phyloP scores from a whole-genome alignment of 2,797 vertebrate genomes.

The Tolypeutes matacus region DNA sequence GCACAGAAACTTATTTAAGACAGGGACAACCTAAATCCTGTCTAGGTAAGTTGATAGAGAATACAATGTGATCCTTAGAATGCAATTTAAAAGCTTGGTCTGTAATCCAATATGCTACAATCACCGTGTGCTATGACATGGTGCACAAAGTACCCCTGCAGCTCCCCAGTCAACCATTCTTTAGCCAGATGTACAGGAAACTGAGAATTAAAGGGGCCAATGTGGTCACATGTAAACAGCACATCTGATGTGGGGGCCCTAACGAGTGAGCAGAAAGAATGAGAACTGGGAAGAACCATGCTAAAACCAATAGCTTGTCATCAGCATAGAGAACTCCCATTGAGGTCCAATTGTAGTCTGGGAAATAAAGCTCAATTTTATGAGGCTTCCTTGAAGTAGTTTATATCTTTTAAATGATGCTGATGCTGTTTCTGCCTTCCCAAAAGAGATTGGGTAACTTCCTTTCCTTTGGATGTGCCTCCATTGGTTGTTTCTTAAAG shows the following conservation, averaged over 20 bases:
- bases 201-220: conserved; percentile 70
- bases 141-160: neutral
- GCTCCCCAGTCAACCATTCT: conserved; percentile 48
- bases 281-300: conserved; percentile 30
- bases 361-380: conserved; percentile 30
- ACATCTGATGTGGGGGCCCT: conserved; percentile 26
- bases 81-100: neutral
- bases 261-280: conserved; percentile 48
- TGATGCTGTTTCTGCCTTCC: conserved; percentile 8
- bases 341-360: neutral
- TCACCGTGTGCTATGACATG: neutral
- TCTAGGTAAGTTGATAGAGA: neutral
- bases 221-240: conserved; percentile 60
- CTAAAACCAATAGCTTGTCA: neutral
- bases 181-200: conserved; percentile 76
- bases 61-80: neutral
- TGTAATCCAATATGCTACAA: neutral
- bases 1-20: neutral
- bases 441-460: neutral
- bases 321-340: neutral
- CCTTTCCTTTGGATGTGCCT: neutral
- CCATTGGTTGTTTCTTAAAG: neutral
- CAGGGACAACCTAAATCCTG: neutral
- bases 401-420: conserved; percentile 29
- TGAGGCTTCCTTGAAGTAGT: conserved; percentile 5